Percentiles rank a stretch among this genome's conserved stretches.
These are phyloP conservation scores for Bursaphelenchus okinawaensis DNA, from an alignment of 2,888 invertebrate species.

Conservation along the genomic window DNA sequence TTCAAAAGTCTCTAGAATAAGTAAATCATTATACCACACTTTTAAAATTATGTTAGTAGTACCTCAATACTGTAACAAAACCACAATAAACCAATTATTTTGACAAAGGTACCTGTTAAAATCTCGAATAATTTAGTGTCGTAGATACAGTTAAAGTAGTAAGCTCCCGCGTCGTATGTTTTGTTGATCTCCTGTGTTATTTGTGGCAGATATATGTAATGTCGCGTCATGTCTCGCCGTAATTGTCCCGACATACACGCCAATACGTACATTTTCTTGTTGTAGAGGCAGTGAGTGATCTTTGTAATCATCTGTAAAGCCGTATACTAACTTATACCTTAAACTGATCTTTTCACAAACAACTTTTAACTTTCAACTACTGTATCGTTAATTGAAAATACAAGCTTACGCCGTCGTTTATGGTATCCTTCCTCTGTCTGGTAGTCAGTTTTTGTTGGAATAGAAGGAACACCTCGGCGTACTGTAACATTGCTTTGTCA, in stretches of 20 bases:
- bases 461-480: not conserved
- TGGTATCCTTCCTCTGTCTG: not conserved
- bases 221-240: conserved; percentile 18
- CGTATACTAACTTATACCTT: not conserved
- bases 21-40: not conserved
- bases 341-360: no score
- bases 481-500: not conserved
- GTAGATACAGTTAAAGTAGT: conserved; percentile 30
- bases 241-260: conserved; percentile 30
- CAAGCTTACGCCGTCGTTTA: no score
- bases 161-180: conserved; percentile 28
- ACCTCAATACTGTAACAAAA: no score
- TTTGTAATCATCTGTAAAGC: conserved; percentile 3
- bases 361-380: no score
- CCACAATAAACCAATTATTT: no score
- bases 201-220: conserved; percentile 19
- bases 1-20: not conserved
- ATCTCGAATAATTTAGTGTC: conserved; percentile 25
- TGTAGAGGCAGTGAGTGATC: conserved; percentile 16
- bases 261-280: conserved; percentile 22
- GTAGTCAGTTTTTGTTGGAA: conserved; percentile 5
- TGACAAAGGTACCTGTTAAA: conserved; percentile 29
- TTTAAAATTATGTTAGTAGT: no score
- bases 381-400: not conserved
- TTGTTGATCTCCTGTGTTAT: conserved; percentile 19